Evolutionary conservation across 1,140 invertebrate genomes (phyloP), one percentile per base, ranked within the genome.

Genomic region (Drosophila pectinifera): DNA sequence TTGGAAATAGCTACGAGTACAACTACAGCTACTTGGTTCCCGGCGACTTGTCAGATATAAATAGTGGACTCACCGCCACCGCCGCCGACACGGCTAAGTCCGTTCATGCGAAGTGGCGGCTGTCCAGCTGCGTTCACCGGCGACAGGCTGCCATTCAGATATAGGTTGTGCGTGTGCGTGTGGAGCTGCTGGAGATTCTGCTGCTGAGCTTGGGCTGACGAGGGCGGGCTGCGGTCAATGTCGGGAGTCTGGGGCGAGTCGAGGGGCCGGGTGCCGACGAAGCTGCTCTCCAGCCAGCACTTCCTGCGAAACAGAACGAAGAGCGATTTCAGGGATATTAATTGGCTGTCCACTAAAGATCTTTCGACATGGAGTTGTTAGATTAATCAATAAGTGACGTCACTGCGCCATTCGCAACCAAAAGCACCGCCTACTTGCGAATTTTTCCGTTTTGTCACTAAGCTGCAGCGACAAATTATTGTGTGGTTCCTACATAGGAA

Each of bases 241-340:
- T 96, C 93, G 28, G 96, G 96, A 63, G 96, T 97, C 92, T 96
- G 95, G 13, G 96, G 96, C 38, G 96, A 96, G 70, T 97, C 96
- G 79, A 97, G 93, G 7, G 96, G 96, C 80, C 96, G 95, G 75
- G 95, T 96, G 70, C 97, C 95, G 69, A 98, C 96, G 93, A 98
- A 98, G 64, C 96, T 97, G 93, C 96, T 97, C 92, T 98, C 97
- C 91, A 98, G 94, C 97, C 97, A 98, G 91, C 96, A 97, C 74
- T 91, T 92, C 77, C 91, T 92, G 63, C 16, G 20, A 8, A 11
- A 14, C 11, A 51, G 18, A 28, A 20, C 3, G 13, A 28, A 11
- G 14, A 13, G 28, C 18, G 28, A 58, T n/a, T 18, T 1, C 4
- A 14, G 28, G 3, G 20, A 13, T 16, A 11, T 59, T 53, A 48